Conservation (phyloP, 1,140 invertebrate genomes). For the Choristoneura fumiferana region DNA sequence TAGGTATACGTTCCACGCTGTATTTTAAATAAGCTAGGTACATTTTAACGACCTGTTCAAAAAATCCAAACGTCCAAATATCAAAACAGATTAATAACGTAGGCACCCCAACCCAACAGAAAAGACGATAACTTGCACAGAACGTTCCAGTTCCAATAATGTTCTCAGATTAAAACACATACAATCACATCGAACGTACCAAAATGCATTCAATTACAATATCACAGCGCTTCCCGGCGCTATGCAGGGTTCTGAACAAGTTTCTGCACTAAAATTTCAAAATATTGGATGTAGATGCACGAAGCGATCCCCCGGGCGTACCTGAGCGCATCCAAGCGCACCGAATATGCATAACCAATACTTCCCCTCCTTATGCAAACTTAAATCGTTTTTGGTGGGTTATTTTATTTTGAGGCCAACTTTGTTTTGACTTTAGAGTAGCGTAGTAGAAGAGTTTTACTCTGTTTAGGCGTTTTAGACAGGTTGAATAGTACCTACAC, state of each 20-base stretch:
- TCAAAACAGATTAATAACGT: too few species aligned
- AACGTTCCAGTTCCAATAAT: neutral
- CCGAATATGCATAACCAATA: constrained; percentile 17
- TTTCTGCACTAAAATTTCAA: constrained; percentile 15
- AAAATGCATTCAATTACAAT: neutral
- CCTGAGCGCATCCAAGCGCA: constrained; percentile 12
- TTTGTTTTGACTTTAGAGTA: neutral
- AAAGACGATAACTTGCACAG: neutral
- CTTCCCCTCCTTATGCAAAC: constrained; percentile 9
- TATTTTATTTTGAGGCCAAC: neutral
- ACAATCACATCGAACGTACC: too few species aligned
- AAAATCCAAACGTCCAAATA: too few species aligned
- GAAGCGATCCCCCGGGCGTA: constrained; percentile 1
- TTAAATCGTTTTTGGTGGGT: constrained; percentile 16
- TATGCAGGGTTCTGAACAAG: neutral
- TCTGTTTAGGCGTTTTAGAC: too few species aligned
- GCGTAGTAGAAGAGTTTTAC: too few species aligned
- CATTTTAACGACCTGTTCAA: too few species aligned
- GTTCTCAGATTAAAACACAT: neutral
- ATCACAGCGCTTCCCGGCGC: neutral
- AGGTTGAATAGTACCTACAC: too few species aligned
- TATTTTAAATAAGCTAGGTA: too few species aligned
- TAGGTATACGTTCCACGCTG: too few species aligned
- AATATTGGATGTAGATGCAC: constrained; percentile 10
- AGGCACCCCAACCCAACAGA: too few species aligned